Conservation (phyloP, 2,113 vertebrate species). For the Sinocyclocheilus rhinocerous region DNA sequence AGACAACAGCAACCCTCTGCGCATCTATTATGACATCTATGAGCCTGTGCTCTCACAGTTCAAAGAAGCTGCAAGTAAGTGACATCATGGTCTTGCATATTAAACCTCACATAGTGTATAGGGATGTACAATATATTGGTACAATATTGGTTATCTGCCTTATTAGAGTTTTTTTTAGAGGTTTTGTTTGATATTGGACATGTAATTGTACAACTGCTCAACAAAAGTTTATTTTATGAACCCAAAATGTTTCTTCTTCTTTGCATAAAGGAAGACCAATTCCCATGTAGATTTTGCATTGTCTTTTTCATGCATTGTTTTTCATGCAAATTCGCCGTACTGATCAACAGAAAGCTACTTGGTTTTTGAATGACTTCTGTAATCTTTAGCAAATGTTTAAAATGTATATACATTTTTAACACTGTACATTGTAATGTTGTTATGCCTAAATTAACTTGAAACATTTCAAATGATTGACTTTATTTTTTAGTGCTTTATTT, state of each 20-base stretch:
- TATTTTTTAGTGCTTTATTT: neutral
- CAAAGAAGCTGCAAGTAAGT: conserved; percentile 77
- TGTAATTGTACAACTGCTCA: too few species aligned
- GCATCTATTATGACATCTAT: conserved; percentile 85
- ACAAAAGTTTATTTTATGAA: too few species aligned
- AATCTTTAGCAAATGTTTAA: neutral
- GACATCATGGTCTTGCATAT: neutral
- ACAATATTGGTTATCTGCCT: neutral
- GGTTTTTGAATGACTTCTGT: neutral
- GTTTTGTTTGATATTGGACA: neutral
- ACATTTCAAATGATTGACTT: neutral
- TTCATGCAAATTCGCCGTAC: neutral
- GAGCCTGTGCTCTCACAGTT: conserved; percentile 81
- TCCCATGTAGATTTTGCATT: neutral
- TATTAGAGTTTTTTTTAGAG: neutral
- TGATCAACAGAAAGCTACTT: neutral
- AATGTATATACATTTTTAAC: neutral
- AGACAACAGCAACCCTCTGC: conserved; percentile 76
- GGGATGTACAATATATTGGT: neutral
- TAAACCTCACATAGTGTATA: neutral
- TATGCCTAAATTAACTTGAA: neutral
- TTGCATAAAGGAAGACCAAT: too few species aligned
- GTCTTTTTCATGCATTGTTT: neutral
- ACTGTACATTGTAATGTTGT: neutral
- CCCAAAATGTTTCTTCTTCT: too few species aligned